Evolutionary conservation across 2,888 invertebrate genomes (phyloP), one percentile per base, ranked within the genome.

Genomic region (Eledone cirrhosa): DNA sequence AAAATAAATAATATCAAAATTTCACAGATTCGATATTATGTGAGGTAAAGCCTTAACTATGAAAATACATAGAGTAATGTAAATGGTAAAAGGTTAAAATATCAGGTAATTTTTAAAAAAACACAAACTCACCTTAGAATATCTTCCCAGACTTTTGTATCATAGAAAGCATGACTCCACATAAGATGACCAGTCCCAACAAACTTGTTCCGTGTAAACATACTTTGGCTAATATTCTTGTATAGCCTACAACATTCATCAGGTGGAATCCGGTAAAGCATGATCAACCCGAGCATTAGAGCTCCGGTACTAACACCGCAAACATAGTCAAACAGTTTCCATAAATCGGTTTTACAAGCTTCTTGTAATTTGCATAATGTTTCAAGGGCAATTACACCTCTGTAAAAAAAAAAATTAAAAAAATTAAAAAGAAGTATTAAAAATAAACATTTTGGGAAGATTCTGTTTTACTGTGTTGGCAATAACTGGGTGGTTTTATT

Each of bases 111-210:
- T 41, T 11, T 41, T 8, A 41, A 41, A 41, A 41, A 41, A 41
- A 33, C n/a, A 31, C 22, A 29, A 29, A 82, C 84, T 83, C 86
- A 91, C 89, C 93, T 93, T 74, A 97, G 91, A 87, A 96, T 92
- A 80, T 93, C 92, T 90, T 96, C 95, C 95, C 96, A 97, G 22
- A 94, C 92, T 0, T 93, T 93, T 0, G 96, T 95, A 89, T 97
- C 95, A 90, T 97, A 97, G 91, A 96, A 97, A 0, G 96, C 94
- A 89, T 97, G 96, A 80, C 93, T 94, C 94, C 94, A 94, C n/a
- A 96, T 93, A 77, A 96, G 92, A 80, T 94, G 86, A 14, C 87
- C 94, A 0, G 95, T 94, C 22, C 96, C 95, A 91, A 92, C 90
- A 77, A 94, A 89, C 16, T 93, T 89, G 81, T 93, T 93, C 84